Evolutionary conservation across 1,140 invertebrate genomes (phyloP).

Genomic region (Ceratosolen fusciceps): DNA sequence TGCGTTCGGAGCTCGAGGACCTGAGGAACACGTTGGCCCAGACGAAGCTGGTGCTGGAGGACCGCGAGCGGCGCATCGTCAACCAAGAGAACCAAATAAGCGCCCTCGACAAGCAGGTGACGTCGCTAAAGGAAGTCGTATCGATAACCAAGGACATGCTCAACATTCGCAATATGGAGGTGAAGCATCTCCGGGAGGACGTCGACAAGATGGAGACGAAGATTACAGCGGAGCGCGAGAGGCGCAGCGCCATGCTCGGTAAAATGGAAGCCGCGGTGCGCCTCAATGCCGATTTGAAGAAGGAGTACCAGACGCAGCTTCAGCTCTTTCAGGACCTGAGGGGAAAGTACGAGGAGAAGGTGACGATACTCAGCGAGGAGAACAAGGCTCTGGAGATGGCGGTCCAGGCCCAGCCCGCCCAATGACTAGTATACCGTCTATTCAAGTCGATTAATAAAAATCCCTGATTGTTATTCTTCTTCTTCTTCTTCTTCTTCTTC

Average conservation of each 20-base stretch:
- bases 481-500: no score
- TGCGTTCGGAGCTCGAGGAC: slow-evolving; percentile 58
- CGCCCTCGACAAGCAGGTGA: slow-evolving; percentile 78
- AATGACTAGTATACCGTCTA: slow-evolving; percentile 45
- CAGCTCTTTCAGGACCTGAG: slow-evolving; percentile 75
- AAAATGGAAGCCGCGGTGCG: slow-evolving; percentile 79
- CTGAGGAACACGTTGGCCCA: slow-evolving; percentile 58
- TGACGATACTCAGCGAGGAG: slow-evolving; percentile 63
- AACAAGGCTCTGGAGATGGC: slow-evolving; percentile 60
- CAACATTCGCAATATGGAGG: slow-evolving; percentile 82
- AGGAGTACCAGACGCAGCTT: slow-evolving; percentile 82
- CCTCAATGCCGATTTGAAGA: slow-evolving; percentile 80
- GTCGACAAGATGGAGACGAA: slow-evolving; percentile 79
- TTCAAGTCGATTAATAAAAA: slow-evolving; percentile 37
- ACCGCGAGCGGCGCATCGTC: slow-evolving; percentile 54
- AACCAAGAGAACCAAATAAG: slow-evolving; percentile 83
- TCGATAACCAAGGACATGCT: slow-evolving; percentile 83
- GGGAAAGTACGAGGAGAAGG: slow-evolving; percentile 71
- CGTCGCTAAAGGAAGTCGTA: slow-evolving; percentile 83
- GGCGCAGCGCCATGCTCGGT: slow-evolving; percentile 77
- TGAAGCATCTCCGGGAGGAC: slow-evolving; percentile 78
- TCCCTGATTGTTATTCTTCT: slow-evolving; percentile 37
- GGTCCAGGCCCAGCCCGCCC: slow-evolving; percentile 35
- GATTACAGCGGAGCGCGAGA: slow-evolving; percentile 79
- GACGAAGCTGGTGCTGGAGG: slow-evolving; percentile 59